phyloP scores from a whole-genome alignment of 1,140 invertebrate genomes.

The Mactra quadrangularis region DNA sequence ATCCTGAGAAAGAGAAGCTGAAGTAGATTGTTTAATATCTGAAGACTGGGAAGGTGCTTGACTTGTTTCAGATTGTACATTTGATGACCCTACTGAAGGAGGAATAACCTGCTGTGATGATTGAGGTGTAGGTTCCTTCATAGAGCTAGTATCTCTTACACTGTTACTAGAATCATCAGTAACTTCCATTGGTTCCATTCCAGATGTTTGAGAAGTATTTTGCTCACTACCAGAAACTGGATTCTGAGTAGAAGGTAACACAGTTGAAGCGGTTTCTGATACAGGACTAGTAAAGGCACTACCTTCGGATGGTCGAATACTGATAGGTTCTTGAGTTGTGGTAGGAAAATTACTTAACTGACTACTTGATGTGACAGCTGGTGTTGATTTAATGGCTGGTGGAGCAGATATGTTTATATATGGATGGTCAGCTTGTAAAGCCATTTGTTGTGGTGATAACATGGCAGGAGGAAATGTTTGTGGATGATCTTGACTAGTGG shows the following conservation, averaged over 20 bases:
- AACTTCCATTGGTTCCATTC: background rate
- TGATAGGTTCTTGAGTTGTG: background rate
- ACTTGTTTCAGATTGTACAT: too few relatives aligned
- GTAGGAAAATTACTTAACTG: background rate
- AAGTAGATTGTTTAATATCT: too few relatives aligned
- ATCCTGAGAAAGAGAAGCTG: too few relatives aligned
- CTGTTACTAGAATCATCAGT: background rate
- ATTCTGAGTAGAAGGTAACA: background rate
- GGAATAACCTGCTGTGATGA: background rate
- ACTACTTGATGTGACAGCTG: conserved; percentile 20
- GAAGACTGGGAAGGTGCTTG: too few relatives aligned
- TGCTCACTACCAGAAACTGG: too few relatives aligned
- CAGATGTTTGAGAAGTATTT: background rate
- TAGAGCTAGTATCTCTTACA: background rate
- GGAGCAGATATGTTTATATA: conserved; percentile 37
- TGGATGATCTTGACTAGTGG: background rate
- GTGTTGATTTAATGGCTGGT: conserved; percentile 27
- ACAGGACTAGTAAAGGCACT: conserved; percentile 43
- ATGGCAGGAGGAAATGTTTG: background rate
- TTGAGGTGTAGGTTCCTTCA: background rate
- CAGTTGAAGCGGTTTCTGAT: background rate
- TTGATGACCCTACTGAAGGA: background rate
- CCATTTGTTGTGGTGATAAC: conserved; percentile 30
- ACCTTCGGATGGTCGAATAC: conserved; percentile 18
- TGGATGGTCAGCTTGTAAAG: conserved; percentile 48